Evolutionary conservation across 2,888 invertebrate genomes (phyloP), one percentile per base, ranked within the genome.

Genomic region (Aethes cnicana): DNA sequence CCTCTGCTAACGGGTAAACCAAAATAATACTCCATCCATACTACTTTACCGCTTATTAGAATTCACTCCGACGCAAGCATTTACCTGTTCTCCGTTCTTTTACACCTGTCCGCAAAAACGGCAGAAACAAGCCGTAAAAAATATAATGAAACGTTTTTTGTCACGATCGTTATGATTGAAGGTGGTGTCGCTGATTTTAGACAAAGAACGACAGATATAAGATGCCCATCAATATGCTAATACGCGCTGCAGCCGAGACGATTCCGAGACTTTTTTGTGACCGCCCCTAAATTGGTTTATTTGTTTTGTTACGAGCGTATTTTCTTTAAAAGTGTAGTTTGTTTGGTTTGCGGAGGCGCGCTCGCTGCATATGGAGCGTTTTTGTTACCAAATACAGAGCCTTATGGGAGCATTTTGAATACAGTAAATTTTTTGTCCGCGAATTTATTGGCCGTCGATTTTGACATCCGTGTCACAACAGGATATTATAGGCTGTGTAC

Each of bases 171-270:
- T 84, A 88, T 88, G 87, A 88, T 88, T 84, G 86, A 87, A 81
- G 73, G 80, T 70, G 69, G 74, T 84, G 86, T 85, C 88, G 88
- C 86, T 84, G 88, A 87, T 87, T 88, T 81, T 81, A 80, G 85
- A 88, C 88, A 88, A 88, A 88, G 84, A 65, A 62, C 71, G 74
- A 74, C 74, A 81, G 86, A 87, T 86, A 84, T 76, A 72, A 66
- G 74, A 64, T 69, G 65, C 74, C 83, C 81, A 86, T 88, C 88
- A 86, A 88, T 87, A 88, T 89, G 88, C 72, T 89, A 89, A 89
- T 89, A 74, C 72, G 62, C 63, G 71, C 67, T 75, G 71, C 74
- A 74, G 72, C 73, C 67, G 72, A 74, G 74, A 70, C 73, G 74
- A 72, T 67, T 73, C 70, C 66, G 63, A 62, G 55, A 58, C 58